Percentiles rank a stretch among this genome's conserved stretches.
These are phyloP conservation scores for Tenualosa thibaudeaui DNA, from an alignment of 2,797 vertebrate genomes.

Conservation along the genomic window DNA sequence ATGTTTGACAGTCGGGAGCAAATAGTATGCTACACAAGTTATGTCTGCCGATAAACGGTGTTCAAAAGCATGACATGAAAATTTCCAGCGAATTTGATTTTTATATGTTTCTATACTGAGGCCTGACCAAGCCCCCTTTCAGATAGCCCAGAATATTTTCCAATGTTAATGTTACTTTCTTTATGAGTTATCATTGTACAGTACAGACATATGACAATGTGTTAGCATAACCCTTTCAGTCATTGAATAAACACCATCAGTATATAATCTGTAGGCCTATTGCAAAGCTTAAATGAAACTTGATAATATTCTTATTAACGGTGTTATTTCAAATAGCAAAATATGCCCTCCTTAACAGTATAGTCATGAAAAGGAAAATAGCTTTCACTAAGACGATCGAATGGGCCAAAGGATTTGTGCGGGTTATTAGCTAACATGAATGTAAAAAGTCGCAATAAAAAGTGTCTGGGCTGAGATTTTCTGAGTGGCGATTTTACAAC, in stretches of 20 bases:
- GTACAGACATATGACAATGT: neutral
- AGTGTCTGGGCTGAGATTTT: neutral
- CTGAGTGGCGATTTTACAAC: constrained; percentile 21
- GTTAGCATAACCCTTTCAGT: neutral
- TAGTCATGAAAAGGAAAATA: neutral
- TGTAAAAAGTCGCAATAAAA: constrained; percentile 17
- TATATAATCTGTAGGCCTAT: too few species aligned
- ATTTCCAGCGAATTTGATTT: too few species aligned
- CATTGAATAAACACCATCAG: neutral
- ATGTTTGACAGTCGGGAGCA: neutral
- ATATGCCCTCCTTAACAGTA: neutral
- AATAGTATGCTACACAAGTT: neutral
- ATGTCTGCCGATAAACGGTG: neutral
- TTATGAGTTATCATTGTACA: neutral
- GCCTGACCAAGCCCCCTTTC: too few species aligned
- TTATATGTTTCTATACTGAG: too few species aligned
- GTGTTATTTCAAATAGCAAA: constrained; percentile 3
- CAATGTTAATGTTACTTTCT: neutral
- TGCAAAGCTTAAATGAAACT: too few species aligned
- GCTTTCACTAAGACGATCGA: neutral
- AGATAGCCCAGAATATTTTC: too few species aligned
- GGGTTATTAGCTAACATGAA: neutral
- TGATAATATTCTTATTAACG: neutral
- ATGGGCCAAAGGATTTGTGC: neutral
- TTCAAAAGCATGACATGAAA: too few species aligned